Conservation (phyloP, 1,140 invertebrate genomes). For the Samia ricini region DNA sequence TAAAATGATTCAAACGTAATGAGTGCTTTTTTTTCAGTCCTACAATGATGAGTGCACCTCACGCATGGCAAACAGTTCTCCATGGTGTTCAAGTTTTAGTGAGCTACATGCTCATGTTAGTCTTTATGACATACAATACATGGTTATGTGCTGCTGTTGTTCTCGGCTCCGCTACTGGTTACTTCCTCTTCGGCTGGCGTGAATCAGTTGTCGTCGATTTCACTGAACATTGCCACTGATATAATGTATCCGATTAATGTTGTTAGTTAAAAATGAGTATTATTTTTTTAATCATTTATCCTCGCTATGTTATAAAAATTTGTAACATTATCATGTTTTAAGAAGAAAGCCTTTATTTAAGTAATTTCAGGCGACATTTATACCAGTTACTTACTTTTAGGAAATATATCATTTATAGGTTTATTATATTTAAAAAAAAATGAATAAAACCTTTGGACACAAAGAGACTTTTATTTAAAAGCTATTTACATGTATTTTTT, state of each 20-base stretch:
- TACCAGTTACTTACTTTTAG: conserved; percentile 60
- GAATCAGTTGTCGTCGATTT: conserved; percentile 94
- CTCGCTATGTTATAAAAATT: conserved; percentile 45
- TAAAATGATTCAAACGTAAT: too few species aligned
- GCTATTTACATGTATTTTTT: background rate
- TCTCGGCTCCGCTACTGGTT: conserved; percentile 92
- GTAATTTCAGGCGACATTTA: conserved; percentile 58
- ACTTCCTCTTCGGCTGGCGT: conserved; percentile 97
- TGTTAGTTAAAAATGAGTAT: conserved; percentile 44
- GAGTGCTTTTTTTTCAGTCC: conserved; percentile 79
- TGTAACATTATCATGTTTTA: conserved; percentile 47
- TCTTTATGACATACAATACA: conserved; percentile 99
- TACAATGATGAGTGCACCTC: conserved; percentile 88
- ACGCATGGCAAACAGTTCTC: conserved; percentile 91
- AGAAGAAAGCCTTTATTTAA: conserved; percentile 54
- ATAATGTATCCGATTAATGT: conserved; percentile 21
- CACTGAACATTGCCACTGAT: conserved; percentile 96
- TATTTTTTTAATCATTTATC: conserved; percentile 51
- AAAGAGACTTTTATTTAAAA: conserved; percentile 9
- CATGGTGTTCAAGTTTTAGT: conserved; percentile 90
- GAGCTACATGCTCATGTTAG: conserved; percentile 97
- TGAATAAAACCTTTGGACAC: conserved; percentile 36
- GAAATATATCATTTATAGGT: conserved; percentile 57
- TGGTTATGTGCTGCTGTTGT: conserved; percentile 95
- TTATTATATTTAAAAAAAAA: conserved; percentile 46